Evolutionary conservation across 2,113 vertebrate genomes (phyloP).

Genomic region (Emydocephalus ijimae): DNA sequence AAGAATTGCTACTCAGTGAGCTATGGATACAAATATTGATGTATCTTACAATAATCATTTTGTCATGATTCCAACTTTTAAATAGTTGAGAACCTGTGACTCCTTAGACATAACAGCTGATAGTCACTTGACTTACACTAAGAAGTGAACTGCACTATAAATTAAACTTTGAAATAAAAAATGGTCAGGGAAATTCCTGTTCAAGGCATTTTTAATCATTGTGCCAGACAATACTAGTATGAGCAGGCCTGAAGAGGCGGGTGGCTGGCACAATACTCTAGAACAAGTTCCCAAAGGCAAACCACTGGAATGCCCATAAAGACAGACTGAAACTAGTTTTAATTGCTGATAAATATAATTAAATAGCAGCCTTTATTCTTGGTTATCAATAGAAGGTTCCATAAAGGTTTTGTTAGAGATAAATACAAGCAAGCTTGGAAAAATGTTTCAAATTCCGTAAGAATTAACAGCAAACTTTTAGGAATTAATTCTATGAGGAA

Average conservation of each 20-base stretch:
- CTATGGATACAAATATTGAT: slow-evolving; percentile 40
- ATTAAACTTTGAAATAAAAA: slow-evolving; percentile 57
- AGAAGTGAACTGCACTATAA: slow-evolving; percentile 75
- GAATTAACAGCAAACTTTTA: neutral
- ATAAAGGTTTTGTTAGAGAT: slow-evolving; percentile 36
- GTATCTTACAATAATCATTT: slow-evolving; percentile 50
- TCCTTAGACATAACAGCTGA: slow-evolving; percentile 84
- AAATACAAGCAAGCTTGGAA: neutral
- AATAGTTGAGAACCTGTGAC: slow-evolving; percentile 88
- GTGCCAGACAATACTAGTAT: slow-evolving; percentile 67
- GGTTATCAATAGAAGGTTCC: slow-evolving; percentile 34
- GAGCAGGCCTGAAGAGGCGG: slow-evolving; percentile 66
- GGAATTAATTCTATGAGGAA: neutral
- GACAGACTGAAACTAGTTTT: slow-evolving; percentile 56
- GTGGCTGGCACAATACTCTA: slow-evolving; percentile 57
- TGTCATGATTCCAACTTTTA: slow-evolving; percentile 61
- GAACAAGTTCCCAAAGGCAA: slow-evolving; percentile 68
- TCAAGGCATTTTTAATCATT: slow-evolving; percentile 56
- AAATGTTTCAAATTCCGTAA: slow-evolving; percentile 20
- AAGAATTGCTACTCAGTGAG: slow-evolving; percentile 60
- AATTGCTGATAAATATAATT: slow-evolving; percentile 47
- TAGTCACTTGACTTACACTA: slow-evolving; percentile 87
- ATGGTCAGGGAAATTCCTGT: slow-evolving; percentile 61
- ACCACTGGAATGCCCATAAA: slow-evolving; percentile 57
- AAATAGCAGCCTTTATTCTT: slow-evolving; percentile 55